Evolutionary conservation across 2,797 vertebrate genomes (phyloP), one percentile per base, ranked within the genome.

Genomic region (Microctenopoma lineatum): DNA sequence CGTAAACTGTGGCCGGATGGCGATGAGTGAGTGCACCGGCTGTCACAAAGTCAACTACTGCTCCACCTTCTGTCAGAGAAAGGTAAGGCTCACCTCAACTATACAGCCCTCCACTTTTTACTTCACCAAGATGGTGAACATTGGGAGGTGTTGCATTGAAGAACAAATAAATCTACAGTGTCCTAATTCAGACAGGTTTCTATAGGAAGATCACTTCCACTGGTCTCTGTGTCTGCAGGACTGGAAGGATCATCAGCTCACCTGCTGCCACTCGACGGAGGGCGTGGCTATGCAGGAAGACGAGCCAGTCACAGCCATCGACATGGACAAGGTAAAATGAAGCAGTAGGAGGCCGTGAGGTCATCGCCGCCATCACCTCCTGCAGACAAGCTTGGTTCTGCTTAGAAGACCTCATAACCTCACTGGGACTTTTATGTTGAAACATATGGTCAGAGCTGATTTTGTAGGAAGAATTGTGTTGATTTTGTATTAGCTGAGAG

Each of bases 41-140:
- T 99, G 98, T 74, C 98, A 96, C 81, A 99, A 99, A 75, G 97
- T 98, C 85, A 97, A 97, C 94, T 99, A 99, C 93, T 99, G 98
- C 91, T 99, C 98, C 65, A 96, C 93, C 0, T 99, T 99, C 93
- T 99, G 98, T 82, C 98, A 99, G 90, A 92, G 96, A 64, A 98
- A 98, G 96, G 98, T 98, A 90, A 66, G 79, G 5, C 26, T n/a
- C 32, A 26, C 34, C 16, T 4, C 11, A 12, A 36, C 0, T 1
- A 16, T 21, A 11, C 16, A 16, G 6, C 26, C n/a, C 3, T 18
- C 16, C 16, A 16, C 53, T 18, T 16, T 4, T 70, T 10, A 9
- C 6, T 5, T 52, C 9, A 38, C 4, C 8, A 38, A 38, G 36
- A 38, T 2, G 9, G 36, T 11, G 36, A 38, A 38, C 11, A 2